phyloP scores from a whole-genome alignment of 2,797 vertebrate species.

The Molossus alvarezi region DNA sequence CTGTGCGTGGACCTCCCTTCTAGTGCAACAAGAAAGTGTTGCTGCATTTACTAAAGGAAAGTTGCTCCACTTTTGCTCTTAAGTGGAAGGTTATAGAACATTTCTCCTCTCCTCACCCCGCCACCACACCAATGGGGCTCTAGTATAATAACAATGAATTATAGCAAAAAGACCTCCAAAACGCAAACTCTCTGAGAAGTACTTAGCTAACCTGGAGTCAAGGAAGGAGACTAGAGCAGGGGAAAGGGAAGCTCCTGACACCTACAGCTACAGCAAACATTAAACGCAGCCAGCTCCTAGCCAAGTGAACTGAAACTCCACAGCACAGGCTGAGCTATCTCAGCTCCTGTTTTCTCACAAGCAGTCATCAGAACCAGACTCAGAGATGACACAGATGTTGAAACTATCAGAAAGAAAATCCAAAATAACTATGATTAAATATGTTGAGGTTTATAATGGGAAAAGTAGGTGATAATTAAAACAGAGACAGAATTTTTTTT shows the following conservation, averaged over 20 bases:
- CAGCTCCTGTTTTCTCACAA: background rate
- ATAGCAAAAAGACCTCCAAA: background rate
- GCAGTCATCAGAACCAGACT: constrained; percentile 23
- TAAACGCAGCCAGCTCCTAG: background rate
- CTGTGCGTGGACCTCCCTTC: background rate
- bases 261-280: background rate
- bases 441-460: background rate
- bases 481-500: background rate
- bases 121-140: background rate
- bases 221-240: background rate
- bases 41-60: background rate
- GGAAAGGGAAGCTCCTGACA: background rate
- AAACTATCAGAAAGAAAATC: constrained; percentile 56
- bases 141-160: background rate
- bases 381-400: background rate
- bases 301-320: constrained; percentile 8
- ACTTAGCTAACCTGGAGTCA: background rate
- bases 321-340: background rate
- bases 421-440: constrained; percentile 53
- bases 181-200: background rate
- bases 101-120: background rate
- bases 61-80: background rate
- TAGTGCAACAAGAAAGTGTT: background rate
- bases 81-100: background rate
- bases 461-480: constrained; percentile 50